These are phyloP conservation scores for Misgurnus mizolepis DNA, from an alignment of 2,113 vertebrate species.

Conservation along the genomic window DNA sequence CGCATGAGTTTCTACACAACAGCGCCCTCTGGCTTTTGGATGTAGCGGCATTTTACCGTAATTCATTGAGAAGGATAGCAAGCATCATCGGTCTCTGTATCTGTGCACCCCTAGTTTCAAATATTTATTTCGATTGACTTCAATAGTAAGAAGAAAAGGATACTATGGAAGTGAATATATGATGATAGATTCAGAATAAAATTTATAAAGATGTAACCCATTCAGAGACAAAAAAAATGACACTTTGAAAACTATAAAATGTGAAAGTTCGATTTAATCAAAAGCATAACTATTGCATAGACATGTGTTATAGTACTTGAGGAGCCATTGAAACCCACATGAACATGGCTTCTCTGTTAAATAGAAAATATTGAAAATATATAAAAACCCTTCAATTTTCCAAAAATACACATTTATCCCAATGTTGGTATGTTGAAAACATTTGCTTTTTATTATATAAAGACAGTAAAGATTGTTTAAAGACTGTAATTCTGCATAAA, in stretches of 20 bases:
- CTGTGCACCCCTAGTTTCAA: no score
- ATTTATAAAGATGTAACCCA: background rate
- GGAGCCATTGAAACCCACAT: conserved; percentile 27
- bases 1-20: no score
- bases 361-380: conserved; percentile 1
- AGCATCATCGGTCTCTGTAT: no score
- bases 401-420: conserved; percentile 3
- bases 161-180: background rate
- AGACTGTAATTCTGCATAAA: no score
- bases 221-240: background rate
- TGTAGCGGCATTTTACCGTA: no score
- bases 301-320: conserved; percentile 43
- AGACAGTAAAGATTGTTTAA: no score
- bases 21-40: no score
- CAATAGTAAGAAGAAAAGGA: no score
- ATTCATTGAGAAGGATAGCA: no score
- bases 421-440: background rate
- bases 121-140: no score
- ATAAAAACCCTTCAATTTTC: conserved; percentile 26
- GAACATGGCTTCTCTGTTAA: background rate
- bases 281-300: conserved; percentile 46
- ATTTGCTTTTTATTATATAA: background rate
- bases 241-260: background rate
- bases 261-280: background rate
- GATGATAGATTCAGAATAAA: background rate